Conservation (phyloP, 53 echinoderm and acorn worm genomes). For the Echinarachnius parma region DNA sequence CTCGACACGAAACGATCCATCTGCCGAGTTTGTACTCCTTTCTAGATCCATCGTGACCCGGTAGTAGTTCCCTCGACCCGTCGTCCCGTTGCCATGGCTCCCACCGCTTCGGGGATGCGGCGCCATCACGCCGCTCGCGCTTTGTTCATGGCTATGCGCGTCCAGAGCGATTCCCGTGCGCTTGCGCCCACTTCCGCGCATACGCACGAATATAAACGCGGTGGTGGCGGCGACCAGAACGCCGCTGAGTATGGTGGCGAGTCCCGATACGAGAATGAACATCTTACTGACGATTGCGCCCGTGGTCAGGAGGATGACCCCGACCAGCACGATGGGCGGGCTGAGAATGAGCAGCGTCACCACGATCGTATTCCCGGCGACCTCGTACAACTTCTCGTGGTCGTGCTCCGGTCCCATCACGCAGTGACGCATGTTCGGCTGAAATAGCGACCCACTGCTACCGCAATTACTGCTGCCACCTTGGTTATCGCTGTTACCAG, state of each 20-base stretch:
- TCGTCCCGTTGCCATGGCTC: not conserved
- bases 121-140: not conserved
- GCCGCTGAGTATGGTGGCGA: slow-evolving; percentile 68
- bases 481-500: too few species aligned
- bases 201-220: slow-evolving; percentile 72
- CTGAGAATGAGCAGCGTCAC: slow-evolving; percentile 77
- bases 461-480: too few species aligned
- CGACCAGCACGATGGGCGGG: slow-evolving; percentile 76
- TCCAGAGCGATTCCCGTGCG: not conserved
- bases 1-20: slow-evolving; percentile 31
- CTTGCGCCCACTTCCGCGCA: slow-evolving; percentile 35
- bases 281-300: slow-evolving; percentile 71
- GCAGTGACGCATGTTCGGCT: too few species aligned
- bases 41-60: slow-evolving; percentile 40
- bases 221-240: slow-evolving; percentile 63
- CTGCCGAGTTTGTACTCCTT: slow-evolving; percentile 24
- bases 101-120: not conserved
- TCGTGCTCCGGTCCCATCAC: too few species aligned
- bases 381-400: slow-evolving; percentile 19
- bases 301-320: slow-evolving; percentile 67
- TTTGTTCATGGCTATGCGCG: not conserved
- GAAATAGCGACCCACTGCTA: too few species aligned
- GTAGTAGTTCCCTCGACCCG: slow-evolving; percentile 35
- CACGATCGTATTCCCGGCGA: slow-evolving; percentile 41
- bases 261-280: slow-evolving; percentile 59